A percentile compares a stretch with the other conserved stretches of the same genome.
Evolutionary conservation across 2,113 vertebrate genomes (phyloP).

Genomic region (Pachycephala philippinensis): DNA sequence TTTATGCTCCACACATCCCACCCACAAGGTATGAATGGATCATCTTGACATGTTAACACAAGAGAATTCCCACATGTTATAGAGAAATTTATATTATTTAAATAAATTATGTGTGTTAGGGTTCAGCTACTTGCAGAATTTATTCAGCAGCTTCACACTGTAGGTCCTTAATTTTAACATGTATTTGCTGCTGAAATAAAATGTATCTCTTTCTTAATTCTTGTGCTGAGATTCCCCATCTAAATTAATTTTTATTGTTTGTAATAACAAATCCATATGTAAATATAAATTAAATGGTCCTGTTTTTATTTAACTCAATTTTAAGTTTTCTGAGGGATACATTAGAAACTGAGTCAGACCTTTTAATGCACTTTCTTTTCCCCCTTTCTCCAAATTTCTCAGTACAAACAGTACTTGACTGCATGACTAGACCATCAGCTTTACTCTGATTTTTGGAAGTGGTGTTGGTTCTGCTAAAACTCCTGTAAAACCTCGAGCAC

Average conservation of each 20-base stretch:
- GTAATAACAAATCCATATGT: not conserved
- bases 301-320: not conserved
- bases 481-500: not conserved
- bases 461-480: not conserved
- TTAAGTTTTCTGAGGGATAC: not conserved
- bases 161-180: not conserved
- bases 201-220: not conserved
- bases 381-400: not conserved
- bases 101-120: not conserved
- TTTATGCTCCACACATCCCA: not conserved
- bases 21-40: not conserved
- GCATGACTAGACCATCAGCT: not conserved
- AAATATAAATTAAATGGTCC: not conserved
- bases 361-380: not conserved
- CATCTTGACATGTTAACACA: not conserved
- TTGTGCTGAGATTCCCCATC: not conserved
- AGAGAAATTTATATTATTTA: not conserved
- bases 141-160: not conserved
- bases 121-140: not conserved
- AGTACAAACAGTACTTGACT: not conserved
- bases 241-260: not conserved
- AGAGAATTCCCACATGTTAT: not conserved
- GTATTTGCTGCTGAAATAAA: conserved; percentile 28
- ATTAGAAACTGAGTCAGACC: not conserved
- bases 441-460: not conserved